A percentile compares a stretch with the other conserved stretches of the same genome.
Conservation (phyloP, 2,797 vertebrate species). For the Gambusia yucatana region DNA sequence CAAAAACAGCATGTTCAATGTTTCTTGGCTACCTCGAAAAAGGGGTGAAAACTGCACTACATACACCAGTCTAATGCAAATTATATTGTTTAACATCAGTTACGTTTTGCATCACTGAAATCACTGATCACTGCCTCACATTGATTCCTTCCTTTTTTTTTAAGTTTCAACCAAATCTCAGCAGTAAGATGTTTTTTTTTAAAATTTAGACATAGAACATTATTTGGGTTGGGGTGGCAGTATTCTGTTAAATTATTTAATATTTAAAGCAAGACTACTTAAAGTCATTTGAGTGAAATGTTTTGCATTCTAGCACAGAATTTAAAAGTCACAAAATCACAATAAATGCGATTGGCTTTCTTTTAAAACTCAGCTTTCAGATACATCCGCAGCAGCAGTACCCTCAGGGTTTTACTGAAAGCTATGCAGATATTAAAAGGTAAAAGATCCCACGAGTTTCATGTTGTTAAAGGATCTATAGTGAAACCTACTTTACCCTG, state of each 20-base stretch:
- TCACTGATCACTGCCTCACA: constrained; percentile 45
- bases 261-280: not conserved
- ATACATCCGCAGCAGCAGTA: not conserved
- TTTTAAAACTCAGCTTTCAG: not conserved
- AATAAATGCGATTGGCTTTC: not conserved
- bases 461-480: not conserved
- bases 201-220: not conserved
- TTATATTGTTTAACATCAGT: not conserved
- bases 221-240: not conserved
- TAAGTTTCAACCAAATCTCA: constrained; percentile 6
- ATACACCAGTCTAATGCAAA: not conserved
- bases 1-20: not conserved
- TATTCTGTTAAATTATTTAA: not conserved
- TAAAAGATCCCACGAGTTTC: not conserved
- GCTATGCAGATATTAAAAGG: not conserved
- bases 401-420: not conserved
- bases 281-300: not conserved
- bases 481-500: not conserved
- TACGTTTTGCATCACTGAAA: not conserved
- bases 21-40: not conserved
- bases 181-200: constrained; percentile 12
- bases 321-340: constrained; percentile 20
- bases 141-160: constrained; percentile 31
- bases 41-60: not conserved
- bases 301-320: not conserved